Percentiles rank a stretch among this genome's conserved stretches.
Evolutionary conservation across 2,888 invertebrate genomes (phyloP).

Genomic region (Rhingia campestris): DNA sequence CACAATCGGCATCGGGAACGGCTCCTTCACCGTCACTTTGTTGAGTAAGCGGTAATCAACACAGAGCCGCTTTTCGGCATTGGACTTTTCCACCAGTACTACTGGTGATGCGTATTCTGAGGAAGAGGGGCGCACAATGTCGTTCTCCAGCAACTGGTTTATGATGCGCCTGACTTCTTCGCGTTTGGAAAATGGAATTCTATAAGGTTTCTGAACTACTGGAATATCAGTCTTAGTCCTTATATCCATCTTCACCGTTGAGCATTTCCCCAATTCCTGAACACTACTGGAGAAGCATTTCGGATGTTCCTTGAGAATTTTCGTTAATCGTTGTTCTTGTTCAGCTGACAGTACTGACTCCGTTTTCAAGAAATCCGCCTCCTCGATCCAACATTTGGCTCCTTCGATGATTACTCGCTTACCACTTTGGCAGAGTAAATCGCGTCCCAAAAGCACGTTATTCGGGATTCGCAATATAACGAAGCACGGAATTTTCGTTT

Average conservation of each 20-base stretch:
- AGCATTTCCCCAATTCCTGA: neutral
- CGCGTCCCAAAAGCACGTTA: conserved; percentile 24
- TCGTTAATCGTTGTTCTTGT: neutral
- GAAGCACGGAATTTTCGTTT: conserved; percentile 1
- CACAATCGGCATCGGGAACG: too few relatives aligned
- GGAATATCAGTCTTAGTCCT: conserved; percentile 7
- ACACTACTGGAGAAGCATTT: neutral
- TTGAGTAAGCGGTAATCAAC: too few relatives aligned
- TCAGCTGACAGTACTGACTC: neutral
- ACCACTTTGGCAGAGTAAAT: conserved; percentile 13
- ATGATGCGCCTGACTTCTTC: neutral
- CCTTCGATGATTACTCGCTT: conserved; percentile 14
- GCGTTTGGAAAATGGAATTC: conserved; percentile 49
- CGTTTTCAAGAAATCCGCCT: neutral
- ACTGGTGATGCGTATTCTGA: too few relatives aligned
- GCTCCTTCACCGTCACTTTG: too few relatives aligned
- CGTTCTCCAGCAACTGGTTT: neutral
- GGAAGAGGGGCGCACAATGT: too few relatives aligned
- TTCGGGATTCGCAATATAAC: conserved; percentile 10
- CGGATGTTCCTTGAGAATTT: neutral
- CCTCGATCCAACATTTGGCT: conserved; percentile 6
- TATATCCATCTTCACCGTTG: conserved; percentile 16
- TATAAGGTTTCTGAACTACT: conserved; percentile 35
- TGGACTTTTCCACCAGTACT: too few relatives aligned
- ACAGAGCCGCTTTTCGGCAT: too few relatives aligned